Percentiles rank a stretch among this genome's conserved stretches.
phyloP scores from a whole-genome alignment of 23 tunicate genomes.

The Styela plicata region DNA sequence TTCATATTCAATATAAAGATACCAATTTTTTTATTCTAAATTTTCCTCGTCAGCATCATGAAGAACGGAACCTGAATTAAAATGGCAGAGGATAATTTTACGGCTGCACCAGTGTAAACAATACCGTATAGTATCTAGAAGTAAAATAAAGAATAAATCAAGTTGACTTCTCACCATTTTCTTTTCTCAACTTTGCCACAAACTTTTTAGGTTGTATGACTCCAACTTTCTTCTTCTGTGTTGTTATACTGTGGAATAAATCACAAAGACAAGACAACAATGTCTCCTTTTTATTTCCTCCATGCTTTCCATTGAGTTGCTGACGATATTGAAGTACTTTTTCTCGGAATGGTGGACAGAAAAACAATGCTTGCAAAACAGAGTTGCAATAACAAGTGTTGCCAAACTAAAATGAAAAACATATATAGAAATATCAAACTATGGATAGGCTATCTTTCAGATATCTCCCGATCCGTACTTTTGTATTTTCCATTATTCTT shows the following conservation, averaged over 20 bases:
- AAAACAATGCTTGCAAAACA: conserved; percentile 91
- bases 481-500: too few relatives aligned
- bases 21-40: too few relatives aligned
- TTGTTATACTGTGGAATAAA: conserved; percentile 64
- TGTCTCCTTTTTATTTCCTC: conserved; percentile 68
- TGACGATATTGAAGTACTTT: conserved; percentile 87
- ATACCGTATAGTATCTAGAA: too few relatives aligned
- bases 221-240: conserved; percentile 70
- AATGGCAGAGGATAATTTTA: too few relatives aligned
- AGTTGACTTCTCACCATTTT: conserved; percentile 87
- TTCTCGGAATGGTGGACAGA: conserved; percentile 95
- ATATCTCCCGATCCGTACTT: too few relatives aligned
- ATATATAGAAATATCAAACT: neutral
- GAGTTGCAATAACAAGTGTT: conserved; percentile 99
- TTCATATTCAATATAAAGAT: too few relatives aligned
- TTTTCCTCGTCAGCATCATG: too few relatives aligned
- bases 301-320: conserved; percentile 63
- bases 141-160: too few relatives aligned
- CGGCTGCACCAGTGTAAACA: too few relatives aligned
- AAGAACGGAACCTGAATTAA: too few relatives aligned
- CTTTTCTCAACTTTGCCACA: conserved; percentile 86
- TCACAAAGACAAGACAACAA: conserved; percentile 87
- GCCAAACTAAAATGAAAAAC: conserved; percentile 71
- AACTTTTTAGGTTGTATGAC: conserved; percentile 94
- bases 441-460: too few relatives aligned